Evolutionary conservation across 2,888 invertebrate species (phyloP).

Genomic region (Clivina fossor): DNA sequence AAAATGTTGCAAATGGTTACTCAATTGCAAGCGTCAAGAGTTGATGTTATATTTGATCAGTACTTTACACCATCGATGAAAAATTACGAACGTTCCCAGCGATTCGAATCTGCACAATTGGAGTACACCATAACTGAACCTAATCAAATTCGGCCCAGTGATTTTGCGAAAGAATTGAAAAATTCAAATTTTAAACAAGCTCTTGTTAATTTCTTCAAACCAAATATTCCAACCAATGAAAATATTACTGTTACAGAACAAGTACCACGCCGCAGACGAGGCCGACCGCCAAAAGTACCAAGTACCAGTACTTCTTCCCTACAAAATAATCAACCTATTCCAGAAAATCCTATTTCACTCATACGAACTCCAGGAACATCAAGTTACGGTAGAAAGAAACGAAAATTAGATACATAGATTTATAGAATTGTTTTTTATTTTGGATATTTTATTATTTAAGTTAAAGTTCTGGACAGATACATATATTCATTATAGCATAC

Average conservation of each 20-base stretch:
- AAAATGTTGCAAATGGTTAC: conserved; percentile 40
- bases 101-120: conserved; percentile 38
- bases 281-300: too few species aligned
- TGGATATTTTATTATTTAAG: too few species aligned
- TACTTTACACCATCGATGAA: conserved; percentile 42
- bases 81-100: conserved; percentile 39
- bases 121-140: conserved; percentile 34
- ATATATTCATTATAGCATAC: too few species aligned
- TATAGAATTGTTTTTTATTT: too few species aligned
- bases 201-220: conserved; percentile 35
- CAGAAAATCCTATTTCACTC: too few species aligned
- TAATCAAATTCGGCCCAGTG: conserved; percentile 33
- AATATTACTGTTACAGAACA: conserved; percentile 34
- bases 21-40: conserved; percentile 31
- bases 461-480: too few species aligned
- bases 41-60: conserved; percentile 39
- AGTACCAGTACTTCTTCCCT: too few species aligned
- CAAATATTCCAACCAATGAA: conserved; percentile 40
- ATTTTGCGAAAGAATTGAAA: conserved; percentile 38
- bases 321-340: too few species aligned
- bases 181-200: conserved; percentile 37
- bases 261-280: too few species aligned
- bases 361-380: too few species aligned
- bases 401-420: too few species aligned
- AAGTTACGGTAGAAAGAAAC: too few species aligned